Base-by-base conservation (phyloP, 2,113 vertebrate species). In the Albula glossodonta region DNA sequence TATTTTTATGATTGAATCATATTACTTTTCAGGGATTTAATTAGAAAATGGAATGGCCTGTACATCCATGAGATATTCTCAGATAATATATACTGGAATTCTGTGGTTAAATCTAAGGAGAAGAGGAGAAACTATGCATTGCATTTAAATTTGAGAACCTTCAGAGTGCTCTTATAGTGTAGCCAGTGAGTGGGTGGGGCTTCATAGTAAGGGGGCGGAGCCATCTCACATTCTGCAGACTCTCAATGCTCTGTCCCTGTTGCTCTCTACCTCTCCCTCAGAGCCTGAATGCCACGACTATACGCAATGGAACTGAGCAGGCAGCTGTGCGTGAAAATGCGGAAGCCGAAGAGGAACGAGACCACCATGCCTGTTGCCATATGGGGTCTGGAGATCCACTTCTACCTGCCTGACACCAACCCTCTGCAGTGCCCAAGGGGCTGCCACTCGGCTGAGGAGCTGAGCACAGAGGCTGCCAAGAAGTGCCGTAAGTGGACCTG, bases 271-370 rank as follows among this genome's bases (percentile, higher is more conserved):
- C 90, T 31, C 56, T 0, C 6, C 66, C 80, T 0, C 88, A 97
- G 96, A 94, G 94, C 94, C 93, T 96, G 91, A 94, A 92, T 25
- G 94, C 95, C 31, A 95, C 94, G 90, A 94, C 94, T 88, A 92
- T 94, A 88, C 94, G 94, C 90, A 93, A 94, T 96, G 96, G 89
- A 89, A 82, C 17, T 88, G 60, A 83, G 94, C 81, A 96, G 96
- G 95, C 96, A 96, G 92, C 95, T 97, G 91, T 96, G 96, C 91
- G 94, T 94, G 86, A 97, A 97, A 90, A 95, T 96, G 94, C 95
- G 95, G 92, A 95, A 92, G 92, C 92, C 91, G 3, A 96, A 91
- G 88, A 96, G 95, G 56, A 90, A 80, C 0, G 95, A 95, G 51
- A 86, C 92, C 50, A 93, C 86, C 31, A 82, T 88, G 82, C 91